Evolutionary conservation across 2,888 invertebrate species (phyloP), one percentile per base, ranked within the genome.

Genomic region (Andrena camellia): DNA sequence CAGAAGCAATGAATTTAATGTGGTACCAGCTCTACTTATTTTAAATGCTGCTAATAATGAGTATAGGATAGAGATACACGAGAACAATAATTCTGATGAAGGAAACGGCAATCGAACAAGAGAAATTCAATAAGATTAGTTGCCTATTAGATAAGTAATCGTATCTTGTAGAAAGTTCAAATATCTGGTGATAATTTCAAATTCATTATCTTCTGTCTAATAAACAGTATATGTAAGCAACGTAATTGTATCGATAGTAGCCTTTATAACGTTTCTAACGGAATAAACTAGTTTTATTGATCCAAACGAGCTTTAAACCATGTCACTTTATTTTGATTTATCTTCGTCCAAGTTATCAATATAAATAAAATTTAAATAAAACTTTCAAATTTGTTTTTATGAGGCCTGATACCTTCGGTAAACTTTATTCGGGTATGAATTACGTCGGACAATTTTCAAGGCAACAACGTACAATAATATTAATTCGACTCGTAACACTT

Each of bases 11-110:
- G 68, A 59, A 5, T 79, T 86, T 0, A 87, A 87, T 20, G 77
- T 90, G 23, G 82, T 92, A 67, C 85, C 90, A n/a, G 90, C 90
- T 20, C 78, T 85, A n/a, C 87, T 92, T 8, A 86, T 92, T 73
- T 86, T 91, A 50, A 91, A 91, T 72, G 59, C 50, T 17, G 84
- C 78, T 6, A 83, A 89, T 0, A 86, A 89, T 6, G 76, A 86
- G 70, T 92, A 92, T 57, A 83, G 86, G 20, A 84, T 92, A 57
- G 70, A 68, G 31, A 23, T 57, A 60, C 31, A 10, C 42, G n/a
- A 10, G 7, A 54, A 20, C 42, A 59, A 57, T n/a, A 5, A 29
- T 29, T 5, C 23, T 2, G 50, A 57, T 6, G 57, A 42, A 13
- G 8, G n/a, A 2, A 50, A 60, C 48, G 29, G 54, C 7, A n/a